phyloP scores from a whole-genome alignment of 2,888 invertebrate species.

The Agriotes lineatus region DNA sequence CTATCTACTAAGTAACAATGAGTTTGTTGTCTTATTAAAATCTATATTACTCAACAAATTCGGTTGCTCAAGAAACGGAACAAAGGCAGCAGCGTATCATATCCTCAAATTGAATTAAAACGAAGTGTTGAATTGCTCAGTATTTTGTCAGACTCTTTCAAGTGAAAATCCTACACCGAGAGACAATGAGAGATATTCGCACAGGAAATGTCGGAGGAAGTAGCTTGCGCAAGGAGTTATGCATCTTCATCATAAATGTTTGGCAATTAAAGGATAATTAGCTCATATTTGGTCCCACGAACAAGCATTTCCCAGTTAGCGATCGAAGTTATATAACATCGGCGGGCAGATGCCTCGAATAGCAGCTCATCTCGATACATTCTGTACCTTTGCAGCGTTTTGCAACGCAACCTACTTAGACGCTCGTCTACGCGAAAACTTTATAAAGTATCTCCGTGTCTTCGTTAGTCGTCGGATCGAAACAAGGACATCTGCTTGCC shows the following conservation, averaged over 20 bases:
- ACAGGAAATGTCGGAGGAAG: conserved; percentile 47
- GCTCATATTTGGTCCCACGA: conserved; percentile 41
- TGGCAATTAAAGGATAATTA: conserved; percentile 48
- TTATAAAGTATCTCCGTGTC: no score
- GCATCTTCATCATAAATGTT: conserved; percentile 48
- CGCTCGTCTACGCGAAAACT: no score
- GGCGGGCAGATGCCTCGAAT: not conserved
- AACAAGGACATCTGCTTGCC: no score
- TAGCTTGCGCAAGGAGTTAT: conserved; percentile 48
- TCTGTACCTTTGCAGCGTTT: not conserved
- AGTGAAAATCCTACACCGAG: conserved; percentile 49
- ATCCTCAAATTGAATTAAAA: conserved; percentile 32
- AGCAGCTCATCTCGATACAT: not conserved
- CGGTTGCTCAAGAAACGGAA: conserved; percentile 1
- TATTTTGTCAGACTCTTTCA: conserved; percentile 42
- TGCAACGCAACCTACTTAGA: not conserved
- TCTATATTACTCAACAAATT: not conserved
- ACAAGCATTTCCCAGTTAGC: conserved; percentile 14
- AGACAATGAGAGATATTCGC: conserved; percentile 41
- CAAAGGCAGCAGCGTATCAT: conserved; percentile 10
- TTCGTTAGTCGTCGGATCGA: no score
- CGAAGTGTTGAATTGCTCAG: conserved; percentile 37
- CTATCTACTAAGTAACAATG: no score
- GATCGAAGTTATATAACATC: conserved; percentile 9
- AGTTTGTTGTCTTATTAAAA: no score